Percentiles rank a stretch among this genome's conserved stretches.
phyloP scores from a whole-genome alignment of 2,888 invertebrate species.

The Pachydiplax longipennis region DNA sequence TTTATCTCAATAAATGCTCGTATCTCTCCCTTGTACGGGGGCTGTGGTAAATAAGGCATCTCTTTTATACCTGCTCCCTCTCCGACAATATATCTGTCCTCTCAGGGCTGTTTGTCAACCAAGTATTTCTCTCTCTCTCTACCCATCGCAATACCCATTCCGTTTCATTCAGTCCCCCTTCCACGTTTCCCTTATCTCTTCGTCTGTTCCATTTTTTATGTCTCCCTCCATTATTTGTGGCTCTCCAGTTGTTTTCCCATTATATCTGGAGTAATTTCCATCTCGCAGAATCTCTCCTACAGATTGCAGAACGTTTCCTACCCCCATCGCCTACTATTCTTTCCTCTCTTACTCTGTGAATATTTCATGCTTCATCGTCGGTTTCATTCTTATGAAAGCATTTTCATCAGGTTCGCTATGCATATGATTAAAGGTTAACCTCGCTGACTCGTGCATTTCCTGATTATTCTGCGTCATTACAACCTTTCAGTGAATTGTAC shows the following conservation, averaged over 20 bases:
- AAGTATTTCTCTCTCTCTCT: not conserved
- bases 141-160: no score
- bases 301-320: not conserved
- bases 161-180: not conserved
- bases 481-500: no score
- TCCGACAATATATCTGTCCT: constrained; percentile 16
- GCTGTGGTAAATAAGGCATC: not conserved
- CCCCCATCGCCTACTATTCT: not conserved
- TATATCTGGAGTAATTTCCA: not conserved
- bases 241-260: not conserved
- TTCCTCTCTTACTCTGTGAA: not conserved
- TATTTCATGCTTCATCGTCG: not conserved
- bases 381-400: not conserved
- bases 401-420: not conserved
- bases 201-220: not conserved
- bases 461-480: no score
- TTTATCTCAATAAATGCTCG: not conserved
- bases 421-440: not conserved
- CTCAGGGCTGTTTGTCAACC: constrained; percentile 8
- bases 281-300: not conserved
- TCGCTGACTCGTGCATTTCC: no score
- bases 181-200: not conserved
- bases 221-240: not conserved
- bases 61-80: not conserved
- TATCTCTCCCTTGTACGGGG: not conserved